Evolutionary conservation across 2,113 vertebrate species (phyloP).

Genomic region (Stictonetta naevosa): DNA sequence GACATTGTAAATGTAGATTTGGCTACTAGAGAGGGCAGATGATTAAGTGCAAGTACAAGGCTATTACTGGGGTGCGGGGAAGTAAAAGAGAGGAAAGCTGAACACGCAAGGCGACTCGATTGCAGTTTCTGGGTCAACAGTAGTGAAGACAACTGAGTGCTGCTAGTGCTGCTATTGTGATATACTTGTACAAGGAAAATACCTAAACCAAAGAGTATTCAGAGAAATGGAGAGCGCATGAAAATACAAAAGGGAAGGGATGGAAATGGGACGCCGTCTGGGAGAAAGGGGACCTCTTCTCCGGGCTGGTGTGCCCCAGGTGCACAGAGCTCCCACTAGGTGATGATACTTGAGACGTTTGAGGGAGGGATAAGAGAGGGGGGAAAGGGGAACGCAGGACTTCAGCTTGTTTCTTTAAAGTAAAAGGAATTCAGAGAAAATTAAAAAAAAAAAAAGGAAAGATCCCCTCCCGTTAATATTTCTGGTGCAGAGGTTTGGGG

Average conservation of each 20-base stretch:
- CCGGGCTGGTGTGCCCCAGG: background rate
- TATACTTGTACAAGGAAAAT: constrained; percentile 61
- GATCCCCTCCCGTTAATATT: constrained; percentile 34
- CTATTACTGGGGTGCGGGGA: constrained; percentile 25
- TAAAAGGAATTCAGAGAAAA: background rate
- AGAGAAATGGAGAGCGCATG: constrained; percentile 46
- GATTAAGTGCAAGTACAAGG: constrained; percentile 14
- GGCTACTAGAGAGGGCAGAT: constrained; percentile 39
- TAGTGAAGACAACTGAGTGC: background rate
- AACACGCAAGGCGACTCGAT: background rate
- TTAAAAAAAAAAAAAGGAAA: background rate
- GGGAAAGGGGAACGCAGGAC: constrained; percentile 28
- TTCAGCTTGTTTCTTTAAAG: constrained; percentile 66
- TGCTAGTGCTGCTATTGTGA: constrained; percentile 73
- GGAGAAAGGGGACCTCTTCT: background rate
- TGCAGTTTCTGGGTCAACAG: constrained; percentile 19
- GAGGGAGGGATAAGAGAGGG: background rate
- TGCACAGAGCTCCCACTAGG: constrained; percentile 41
- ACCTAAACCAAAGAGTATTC: constrained; percentile 85
- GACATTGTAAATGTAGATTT: background rate
- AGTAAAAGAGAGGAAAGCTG: background rate
- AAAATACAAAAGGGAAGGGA: background rate
- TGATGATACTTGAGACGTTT: constrained; percentile 54
- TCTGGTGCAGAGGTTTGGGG: constrained; percentile 78
- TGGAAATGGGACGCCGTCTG: background rate